phyloP scores from a whole-genome alignment of 2,797 vertebrate genomes.

The Gastrophryne carolinensis region DNA sequence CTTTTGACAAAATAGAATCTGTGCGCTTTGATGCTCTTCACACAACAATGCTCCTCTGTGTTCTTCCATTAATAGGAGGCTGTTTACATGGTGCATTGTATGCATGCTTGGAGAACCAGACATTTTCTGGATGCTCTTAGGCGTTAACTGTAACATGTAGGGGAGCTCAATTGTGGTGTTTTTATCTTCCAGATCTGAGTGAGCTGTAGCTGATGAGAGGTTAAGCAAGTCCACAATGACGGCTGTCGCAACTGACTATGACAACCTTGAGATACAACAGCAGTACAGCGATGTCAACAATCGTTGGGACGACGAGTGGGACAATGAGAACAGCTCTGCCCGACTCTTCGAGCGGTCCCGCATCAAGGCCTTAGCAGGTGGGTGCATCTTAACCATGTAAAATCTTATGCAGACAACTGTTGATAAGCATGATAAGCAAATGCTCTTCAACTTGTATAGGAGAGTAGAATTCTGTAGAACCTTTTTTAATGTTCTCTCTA shows the following conservation, averaged over 20 bases:
- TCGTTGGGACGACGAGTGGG: conserved; percentile 98
- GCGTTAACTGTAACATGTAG: background rate
- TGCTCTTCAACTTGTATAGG: too few species aligned
- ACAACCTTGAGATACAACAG: conserved; percentile 96
- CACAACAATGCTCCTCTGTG: background rate
- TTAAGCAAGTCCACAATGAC: conserved; percentile 82
- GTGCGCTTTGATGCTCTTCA: conserved; percentile 9
- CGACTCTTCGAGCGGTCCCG: conserved; percentile 92
- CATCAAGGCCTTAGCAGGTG: conserved; percentile 95
- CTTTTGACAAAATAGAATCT: background rate
- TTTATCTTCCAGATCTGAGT: conserved; percentile 66
- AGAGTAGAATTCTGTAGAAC: too few species aligned
- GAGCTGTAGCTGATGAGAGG: conserved; percentile 75
- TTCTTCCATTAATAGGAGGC: background rate
- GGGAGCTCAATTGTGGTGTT: background rate
- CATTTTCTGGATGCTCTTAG: conserved; percentile 2
- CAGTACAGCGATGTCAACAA: conserved; percentile 95
- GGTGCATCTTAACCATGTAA: too few species aligned
- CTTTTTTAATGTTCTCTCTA: too few species aligned
- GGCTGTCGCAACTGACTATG: conserved; percentile 87
- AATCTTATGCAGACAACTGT: too few species aligned
- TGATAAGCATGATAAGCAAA: too few species aligned
- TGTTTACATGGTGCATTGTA: background rate
- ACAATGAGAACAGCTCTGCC: conserved; percentile 96
- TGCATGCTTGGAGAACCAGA: background rate